Evolutionary conservation across 37 sponge, comb jelly and placozoan species (phyloP).

Genomic region (Spongia lamella): DNA sequence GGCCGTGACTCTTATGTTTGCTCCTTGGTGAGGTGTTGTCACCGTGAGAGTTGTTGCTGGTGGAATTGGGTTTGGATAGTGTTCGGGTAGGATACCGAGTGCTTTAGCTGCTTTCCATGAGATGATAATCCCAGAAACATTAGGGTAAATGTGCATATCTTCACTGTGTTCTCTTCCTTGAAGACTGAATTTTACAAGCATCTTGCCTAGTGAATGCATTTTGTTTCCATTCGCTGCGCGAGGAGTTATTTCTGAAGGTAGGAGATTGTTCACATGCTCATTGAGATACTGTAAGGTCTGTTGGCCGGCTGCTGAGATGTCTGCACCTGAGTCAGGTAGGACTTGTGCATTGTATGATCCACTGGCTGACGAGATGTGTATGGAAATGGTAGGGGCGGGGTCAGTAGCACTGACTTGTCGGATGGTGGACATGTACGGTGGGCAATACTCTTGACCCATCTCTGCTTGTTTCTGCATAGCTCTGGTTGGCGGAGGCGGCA

Average conservation of each 20-base stretch:
- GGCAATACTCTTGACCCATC: no score
- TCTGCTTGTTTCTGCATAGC: no score
- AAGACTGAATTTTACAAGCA: conserved; percentile 12
- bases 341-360: background rate
- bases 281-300: background rate
- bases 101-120: conserved; percentile 37
- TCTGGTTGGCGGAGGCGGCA: no score
- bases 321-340: conserved; percentile 37
- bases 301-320: conserved; percentile 31
- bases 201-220: conserved; percentile 27
- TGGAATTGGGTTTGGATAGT: conserved; percentile 20
- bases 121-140: conserved; percentile 10
- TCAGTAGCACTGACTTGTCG: no score
- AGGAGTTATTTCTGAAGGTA: conserved; percentile 18
- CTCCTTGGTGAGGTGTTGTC: no score
- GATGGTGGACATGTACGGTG: no score
- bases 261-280: conserved; percentile 32
- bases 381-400: conserved; percentile 18
- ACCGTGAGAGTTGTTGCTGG: background rate
- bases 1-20: no score
- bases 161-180: background rate
- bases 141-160: conserved; percentile 21
- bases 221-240: conserved; percentile 24
- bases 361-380: conserved; percentile 22
- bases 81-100: conserved; percentile 24